phyloP scores from a whole-genome alignment of 2,888 invertebrate species.

The Deilephila elpenor region DNA sequence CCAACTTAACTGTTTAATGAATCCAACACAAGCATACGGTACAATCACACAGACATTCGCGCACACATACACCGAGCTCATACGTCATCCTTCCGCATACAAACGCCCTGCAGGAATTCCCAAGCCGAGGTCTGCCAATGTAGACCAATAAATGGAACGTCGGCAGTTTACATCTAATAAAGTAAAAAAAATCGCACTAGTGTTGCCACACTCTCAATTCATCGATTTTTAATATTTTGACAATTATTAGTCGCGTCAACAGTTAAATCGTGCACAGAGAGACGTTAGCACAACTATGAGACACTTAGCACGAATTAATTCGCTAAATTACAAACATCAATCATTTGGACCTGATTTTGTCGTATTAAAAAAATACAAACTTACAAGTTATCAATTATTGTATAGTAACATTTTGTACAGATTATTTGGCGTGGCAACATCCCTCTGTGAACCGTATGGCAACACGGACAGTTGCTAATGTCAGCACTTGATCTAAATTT shows the following conservation, averaged over 20 bases:
- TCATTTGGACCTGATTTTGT: conserved; percentile 1
- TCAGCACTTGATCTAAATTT: conserved; percentile 51
- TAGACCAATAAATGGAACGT: conserved; percentile 52
- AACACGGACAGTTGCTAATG: conserved; percentile 48
- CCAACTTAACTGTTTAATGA: conserved; percentile 59
- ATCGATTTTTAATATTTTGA: not conserved
- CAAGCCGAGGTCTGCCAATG: conserved; percentile 53
- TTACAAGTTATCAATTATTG: conserved; percentile 10
- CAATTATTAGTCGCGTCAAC: not conserved
- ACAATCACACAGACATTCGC: conserved; percentile 45
- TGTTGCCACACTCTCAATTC: not conserved
- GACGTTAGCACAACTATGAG: too few species aligned
- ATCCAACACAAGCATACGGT: conserved; percentile 65
- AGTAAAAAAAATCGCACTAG: not conserved
- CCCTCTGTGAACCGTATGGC: not conserved
- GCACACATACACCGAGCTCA: conserved; percentile 42
- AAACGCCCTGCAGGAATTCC: conserved; percentile 50
- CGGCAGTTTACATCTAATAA: conserved; percentile 48
- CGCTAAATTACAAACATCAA: not conserved
- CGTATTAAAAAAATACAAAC: conserved; percentile 24
- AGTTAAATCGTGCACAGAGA: not conserved
- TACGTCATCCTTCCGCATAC: conserved; percentile 46
- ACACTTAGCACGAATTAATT: not conserved
- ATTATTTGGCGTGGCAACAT: conserved; percentile 4
- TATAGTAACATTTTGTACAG: not conserved